Evolutionary conservation across 2,888 invertebrate genomes (phyloP), one percentile per base, ranked within the genome.

Genomic region (Eudasyphora cyanicolor): DNA sequence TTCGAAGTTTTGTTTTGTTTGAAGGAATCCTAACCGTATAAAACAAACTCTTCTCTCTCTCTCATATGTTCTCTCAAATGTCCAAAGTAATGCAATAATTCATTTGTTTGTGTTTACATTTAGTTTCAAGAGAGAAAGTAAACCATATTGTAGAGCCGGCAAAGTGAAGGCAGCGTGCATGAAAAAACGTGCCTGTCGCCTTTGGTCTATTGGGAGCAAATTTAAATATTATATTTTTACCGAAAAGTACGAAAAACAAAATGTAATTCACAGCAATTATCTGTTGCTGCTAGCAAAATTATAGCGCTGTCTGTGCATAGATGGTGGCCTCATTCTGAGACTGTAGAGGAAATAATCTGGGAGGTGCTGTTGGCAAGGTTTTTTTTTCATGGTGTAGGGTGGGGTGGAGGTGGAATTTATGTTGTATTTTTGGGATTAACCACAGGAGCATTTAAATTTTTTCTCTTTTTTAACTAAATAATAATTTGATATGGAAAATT

Each of bases 201-300:
- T n/a, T n/a, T 49, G 14, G 51, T 57, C 24, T 57, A 57, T 57
- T 57, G 57, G 57, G 57, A 57, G 57, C 57, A 57, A 24, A 57
- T 57, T 57, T 57, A 57, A 57, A 57, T 57, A 57, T 57, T 27
- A 57, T 62, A 62, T 17, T 62, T 62, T 32, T n/a, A n/a, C n/a
- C 17, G 7, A n/a, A n/a, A n/a, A 27, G 35, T 62, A 32, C n/a
- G n/a, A 2, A 32, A 62, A 62, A 21, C 57, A 62, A 35, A 62
- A n/a, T 62, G 19, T 62, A 62, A 62, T 62, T 62, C 57, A 57
- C 24, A 14, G 57, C 57, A 57, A 57, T 57, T 57, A 57, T 57
- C 57, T 57, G 57, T 57, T 57, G 57, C 57, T 57, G 57, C 12
- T 27, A 57, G 27, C 57, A 57, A 57, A 57, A 27, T 24, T 6